Evolutionary conservation across 30 jellyfish, hydroid and myxozoan species (phyloP).

Genomic region (Turritopsis rubra): DNA sequence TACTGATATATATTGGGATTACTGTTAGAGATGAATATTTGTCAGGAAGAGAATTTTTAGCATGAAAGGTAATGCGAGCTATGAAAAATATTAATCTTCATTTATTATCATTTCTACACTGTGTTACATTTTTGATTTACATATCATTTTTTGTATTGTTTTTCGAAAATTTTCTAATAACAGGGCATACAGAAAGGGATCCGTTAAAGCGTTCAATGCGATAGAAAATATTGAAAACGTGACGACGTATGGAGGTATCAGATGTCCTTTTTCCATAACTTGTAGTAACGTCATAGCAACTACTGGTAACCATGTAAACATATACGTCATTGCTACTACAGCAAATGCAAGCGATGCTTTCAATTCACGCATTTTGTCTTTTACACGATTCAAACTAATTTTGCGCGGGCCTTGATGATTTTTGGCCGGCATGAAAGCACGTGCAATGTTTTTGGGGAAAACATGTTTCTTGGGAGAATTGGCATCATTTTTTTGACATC

Average conservation of each 20-base stretch:
- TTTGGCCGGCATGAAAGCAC: neutral
- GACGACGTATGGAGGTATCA: conserved; percentile 32
- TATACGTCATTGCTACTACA: conserved; percentile 69
- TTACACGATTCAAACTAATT: conserved; percentile 22
- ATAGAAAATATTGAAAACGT: conserved; percentile 52
- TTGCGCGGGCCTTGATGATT: conserved; percentile 17
- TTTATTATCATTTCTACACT: neutral
- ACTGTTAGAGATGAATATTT: too few species aligned
- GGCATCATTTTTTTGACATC: neutral
- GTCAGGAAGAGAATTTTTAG: too few species aligned
- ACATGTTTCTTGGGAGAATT: neutral
- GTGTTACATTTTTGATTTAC: conserved; percentile 15
- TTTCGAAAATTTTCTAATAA: conserved; percentile 54
- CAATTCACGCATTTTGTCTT: conserved; percentile 44
- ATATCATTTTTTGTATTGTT: conserved; percentile 33
- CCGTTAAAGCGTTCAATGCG: conserved; percentile 61
- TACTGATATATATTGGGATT: too few species aligned
- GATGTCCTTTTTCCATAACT: conserved; percentile 35
- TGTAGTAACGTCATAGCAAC: conserved; percentile 60
- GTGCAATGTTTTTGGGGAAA: neutral
- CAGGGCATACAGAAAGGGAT: conserved; percentile 64
- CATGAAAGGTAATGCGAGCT: too few species aligned
- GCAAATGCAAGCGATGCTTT: conserved; percentile 76
- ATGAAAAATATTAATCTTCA: too few species aligned
- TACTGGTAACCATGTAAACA: conserved; percentile 89